Conservation (phyloP, 2,888 invertebrate species). For the Tachina lurida region DNA sequence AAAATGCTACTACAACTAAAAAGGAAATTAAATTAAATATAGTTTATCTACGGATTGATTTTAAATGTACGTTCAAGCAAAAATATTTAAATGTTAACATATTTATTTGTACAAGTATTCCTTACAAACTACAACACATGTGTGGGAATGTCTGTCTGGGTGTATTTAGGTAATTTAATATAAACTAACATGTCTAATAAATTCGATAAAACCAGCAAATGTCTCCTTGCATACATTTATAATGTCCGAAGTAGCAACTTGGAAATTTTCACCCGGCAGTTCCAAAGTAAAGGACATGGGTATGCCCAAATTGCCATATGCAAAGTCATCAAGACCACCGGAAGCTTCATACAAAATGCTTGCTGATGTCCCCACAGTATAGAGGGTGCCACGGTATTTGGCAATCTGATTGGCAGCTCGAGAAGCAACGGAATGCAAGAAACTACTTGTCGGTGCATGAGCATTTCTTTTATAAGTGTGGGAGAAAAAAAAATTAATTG, state of each 20-base stretch:
- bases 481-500: slow-evolving; percentile 35
- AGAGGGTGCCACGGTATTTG: slow-evolving; percentile 82
- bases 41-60: not conserved
- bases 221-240: slow-evolving; percentile 82
- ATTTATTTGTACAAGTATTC: slow-evolving; percentile 2
- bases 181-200: slow-evolving; percentile 81
- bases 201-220: slow-evolving; percentile 82
- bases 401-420: slow-evolving; percentile 81
- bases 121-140: not conserved
- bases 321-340: slow-evolving; percentile 88
- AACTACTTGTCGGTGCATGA: slow-evolving; percentile 79
- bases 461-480: slow-evolving; percentile 74
- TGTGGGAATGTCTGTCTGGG: not conserved
- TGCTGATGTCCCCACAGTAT: slow-evolving; percentile 84
- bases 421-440: slow-evolving; percentile 80
- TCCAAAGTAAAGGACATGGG: slow-evolving; percentile 87
- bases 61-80: not conserved
- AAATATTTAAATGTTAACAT: not conserved
- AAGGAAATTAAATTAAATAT: slow-evolving; percentile 17
- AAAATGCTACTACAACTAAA: slow-evolving; percentile 17
- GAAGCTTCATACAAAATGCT: slow-evolving; percentile 84
- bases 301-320: slow-evolving; percentile 84
- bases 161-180: slow-evolving; percentile 73
- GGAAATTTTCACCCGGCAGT: slow-evolving; percentile 85
- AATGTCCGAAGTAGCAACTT: slow-evolving; percentile 80